Evolutionary conservation across 2,797 vertebrate genomes (phyloP).

Genomic region (Ceryle rudis): DNA sequence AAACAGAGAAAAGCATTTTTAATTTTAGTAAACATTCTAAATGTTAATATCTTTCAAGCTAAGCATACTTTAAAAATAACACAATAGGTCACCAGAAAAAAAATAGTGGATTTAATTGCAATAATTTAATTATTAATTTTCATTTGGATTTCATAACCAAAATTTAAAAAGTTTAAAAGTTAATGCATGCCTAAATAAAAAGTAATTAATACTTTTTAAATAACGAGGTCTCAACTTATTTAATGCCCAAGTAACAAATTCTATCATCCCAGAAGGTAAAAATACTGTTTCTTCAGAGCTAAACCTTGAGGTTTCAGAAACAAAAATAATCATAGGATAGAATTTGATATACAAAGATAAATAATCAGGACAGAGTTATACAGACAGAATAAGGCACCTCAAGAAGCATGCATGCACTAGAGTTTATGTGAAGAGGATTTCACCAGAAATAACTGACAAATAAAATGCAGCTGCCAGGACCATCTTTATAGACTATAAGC

Average conservation of each 20-base stretch:
- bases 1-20: neutral
- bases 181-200: neutral
- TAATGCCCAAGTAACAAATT: neutral
- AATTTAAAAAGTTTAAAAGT: neutral
- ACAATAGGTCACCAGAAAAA: neutral
- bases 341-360: neutral
- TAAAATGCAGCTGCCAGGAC: neutral
- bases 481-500: neutral
- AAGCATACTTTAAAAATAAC: neutral
- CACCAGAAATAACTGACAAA: neutral
- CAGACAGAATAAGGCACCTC: neutral
- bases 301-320: neutral
- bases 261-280: neutral
- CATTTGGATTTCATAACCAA: neutral
- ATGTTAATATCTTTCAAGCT: neutral
- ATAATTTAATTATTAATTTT: neutral
- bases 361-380: neutral
- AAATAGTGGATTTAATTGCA: neutral
- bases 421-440: neutral
- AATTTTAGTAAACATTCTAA: neutral
- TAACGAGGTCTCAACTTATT: neutral
- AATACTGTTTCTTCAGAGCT: neutral
- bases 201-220: neutral
- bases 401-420: neutral
- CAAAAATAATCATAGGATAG: neutral